These are phyloP conservation scores for Clytia hemisphaerica DNA, from an alignment of 30 jellyfish, hydroid and myxozoan species.

Conservation along the genomic window DNA sequence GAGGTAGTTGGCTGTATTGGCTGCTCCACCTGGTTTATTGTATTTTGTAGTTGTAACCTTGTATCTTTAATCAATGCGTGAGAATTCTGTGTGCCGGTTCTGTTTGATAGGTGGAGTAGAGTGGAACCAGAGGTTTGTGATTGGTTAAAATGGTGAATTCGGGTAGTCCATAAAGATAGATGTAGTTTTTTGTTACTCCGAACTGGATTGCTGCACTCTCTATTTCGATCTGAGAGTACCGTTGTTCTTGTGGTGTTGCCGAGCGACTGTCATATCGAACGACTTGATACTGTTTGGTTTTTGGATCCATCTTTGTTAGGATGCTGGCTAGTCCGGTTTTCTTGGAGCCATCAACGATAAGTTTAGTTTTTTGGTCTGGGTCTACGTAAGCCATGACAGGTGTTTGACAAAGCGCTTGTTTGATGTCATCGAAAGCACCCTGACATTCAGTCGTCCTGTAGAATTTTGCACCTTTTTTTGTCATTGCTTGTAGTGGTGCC, in stretches of 20 bases:
- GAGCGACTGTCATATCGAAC: conserved; percentile 7
- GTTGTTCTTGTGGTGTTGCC: background rate
- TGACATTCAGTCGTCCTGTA: background rate
- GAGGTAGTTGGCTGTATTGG: conserved; percentile 17
- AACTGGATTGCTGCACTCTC: conserved; percentile 15
- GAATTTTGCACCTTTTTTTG: background rate
- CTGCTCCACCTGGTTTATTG: conserved; percentile 1
- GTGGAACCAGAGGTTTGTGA: conserved; percentile 20
- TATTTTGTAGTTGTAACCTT: conserved; percentile 24
- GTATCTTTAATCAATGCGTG: conserved; percentile 19
- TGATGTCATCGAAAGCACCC: background rate
- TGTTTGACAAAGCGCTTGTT: background rate
- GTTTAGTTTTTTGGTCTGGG: too few species aligned
- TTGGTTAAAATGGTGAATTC: conserved; percentile 3
- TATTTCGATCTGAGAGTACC: conserved; percentile 17
- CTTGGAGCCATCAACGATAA: too few species aligned
- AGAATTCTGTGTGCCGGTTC: conserved; percentile 7
- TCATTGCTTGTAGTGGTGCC: background rate
- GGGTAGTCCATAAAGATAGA: conserved; percentile 5
- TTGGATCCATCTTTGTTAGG: too few species aligned
- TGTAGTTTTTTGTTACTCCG: background rate
- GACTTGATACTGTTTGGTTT: too few species aligned
- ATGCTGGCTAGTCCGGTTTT: too few species aligned
- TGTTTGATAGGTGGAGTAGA: conserved; percentile 23
- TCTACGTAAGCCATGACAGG: too few species aligned